These are phyloP conservation scores for Mesoclemmys tuberculata DNA, from an alignment of 2,113 vertebrate species.

Conservation along the genomic window DNA sequence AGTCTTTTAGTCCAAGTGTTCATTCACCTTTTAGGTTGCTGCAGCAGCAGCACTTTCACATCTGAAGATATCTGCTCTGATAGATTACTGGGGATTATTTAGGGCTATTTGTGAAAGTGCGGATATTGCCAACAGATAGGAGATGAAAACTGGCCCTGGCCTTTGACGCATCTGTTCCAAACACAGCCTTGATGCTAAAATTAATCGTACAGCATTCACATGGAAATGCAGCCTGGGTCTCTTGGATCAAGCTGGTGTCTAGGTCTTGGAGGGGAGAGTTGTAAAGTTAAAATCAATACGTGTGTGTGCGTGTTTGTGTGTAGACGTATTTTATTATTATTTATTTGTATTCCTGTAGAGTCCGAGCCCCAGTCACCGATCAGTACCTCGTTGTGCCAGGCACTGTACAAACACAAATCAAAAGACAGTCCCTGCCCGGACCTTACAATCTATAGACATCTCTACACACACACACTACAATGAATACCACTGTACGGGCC, in stretches of 20 bases:
- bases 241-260: background rate
- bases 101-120: background rate
- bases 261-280: background rate
- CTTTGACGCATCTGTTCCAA: background rate
- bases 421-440: background rate
- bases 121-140: background rate
- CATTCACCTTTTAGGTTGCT: background rate
- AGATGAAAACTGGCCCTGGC: constrained; percentile 7
- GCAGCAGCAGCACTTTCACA: background rate
- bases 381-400: background rate
- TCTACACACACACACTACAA: background rate
- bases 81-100: constrained; percentile 23
- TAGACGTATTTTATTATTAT: no score
- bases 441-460: background rate
- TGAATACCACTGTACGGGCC: background rate
- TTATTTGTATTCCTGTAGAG: background rate
- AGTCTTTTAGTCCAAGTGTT: background rate
- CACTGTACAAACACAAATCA: background rate
- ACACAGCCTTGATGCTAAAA: background rate
- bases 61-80: background rate
- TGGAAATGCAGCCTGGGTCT: constrained; percentile 24
- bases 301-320: rapidly evolving
- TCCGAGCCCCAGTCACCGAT: background rate
- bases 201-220: background rate
- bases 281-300: constrained; percentile 30